Percentiles rank a stretch among this genome's conserved stretches.
These are phyloP conservation scores for Ochotona princeps DNA, from an alignment of 2,113 vertebrate species.

Conservation along the genomic window DNA sequence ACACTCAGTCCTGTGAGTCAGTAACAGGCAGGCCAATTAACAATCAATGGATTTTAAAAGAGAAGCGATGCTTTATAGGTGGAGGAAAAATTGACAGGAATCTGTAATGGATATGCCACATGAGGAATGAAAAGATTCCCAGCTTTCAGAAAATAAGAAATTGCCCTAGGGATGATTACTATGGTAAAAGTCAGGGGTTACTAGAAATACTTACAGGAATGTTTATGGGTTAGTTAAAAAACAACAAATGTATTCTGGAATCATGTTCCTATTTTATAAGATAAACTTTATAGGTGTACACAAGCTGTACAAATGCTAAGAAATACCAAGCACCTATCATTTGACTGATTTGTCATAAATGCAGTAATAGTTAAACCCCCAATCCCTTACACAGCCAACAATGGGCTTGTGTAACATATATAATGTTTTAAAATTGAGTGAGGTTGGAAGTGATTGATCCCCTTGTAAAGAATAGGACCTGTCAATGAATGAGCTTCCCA, in stretches of 20 bases:
- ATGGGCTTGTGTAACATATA: accelerated
- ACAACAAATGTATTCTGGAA: neutral
- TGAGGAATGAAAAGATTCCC: neutral
- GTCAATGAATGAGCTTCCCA: neutral
- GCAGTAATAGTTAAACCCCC: neutral
- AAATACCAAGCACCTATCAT: neutral
- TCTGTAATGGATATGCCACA: neutral
- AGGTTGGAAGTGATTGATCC: neutral
- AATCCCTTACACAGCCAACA: neutral
- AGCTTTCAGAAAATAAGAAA: neutral
- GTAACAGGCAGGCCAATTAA: neutral
- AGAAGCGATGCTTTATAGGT: neutral
- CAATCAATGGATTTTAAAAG: neutral
- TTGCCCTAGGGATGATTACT: neutral
- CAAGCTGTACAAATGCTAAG: neutral
- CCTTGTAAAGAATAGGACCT: neutral
- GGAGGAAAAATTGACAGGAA: neutral
- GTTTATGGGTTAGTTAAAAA: neutral
- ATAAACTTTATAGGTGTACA: neutral
- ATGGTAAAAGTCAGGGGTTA: neutral
- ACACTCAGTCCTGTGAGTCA: neutral
- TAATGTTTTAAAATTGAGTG: neutral
- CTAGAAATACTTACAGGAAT: neutral
- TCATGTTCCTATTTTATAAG: neutral
- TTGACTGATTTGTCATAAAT: neutral